Evolutionary conservation across 2,797 vertebrate species (phyloP).

Genomic region (Anableps anableps): DNA sequence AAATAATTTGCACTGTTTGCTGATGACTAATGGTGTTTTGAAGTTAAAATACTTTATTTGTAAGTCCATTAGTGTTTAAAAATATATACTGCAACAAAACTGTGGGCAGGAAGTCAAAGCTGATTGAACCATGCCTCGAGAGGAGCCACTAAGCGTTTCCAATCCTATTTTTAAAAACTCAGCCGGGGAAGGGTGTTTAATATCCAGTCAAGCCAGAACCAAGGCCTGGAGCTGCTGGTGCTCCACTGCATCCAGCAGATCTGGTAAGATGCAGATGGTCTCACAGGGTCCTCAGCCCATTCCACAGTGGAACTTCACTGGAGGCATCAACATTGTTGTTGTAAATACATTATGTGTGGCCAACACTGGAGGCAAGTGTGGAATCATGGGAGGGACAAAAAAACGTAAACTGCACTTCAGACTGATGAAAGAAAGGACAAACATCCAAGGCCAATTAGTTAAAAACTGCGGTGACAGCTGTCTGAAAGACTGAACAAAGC

Average conservation of each 20-base stretch:
- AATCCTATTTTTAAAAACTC: conserved; percentile 76
- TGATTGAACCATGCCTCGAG: conserved; percentile 72
- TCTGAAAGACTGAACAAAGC: conserved; percentile 16
- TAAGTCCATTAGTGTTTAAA: not conserved
- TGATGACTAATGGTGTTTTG: conserved; percentile 37
- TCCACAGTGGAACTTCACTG: conserved; percentile 66
- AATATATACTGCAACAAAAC: conserved; percentile 74
- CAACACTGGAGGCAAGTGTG: conserved; percentile 63
- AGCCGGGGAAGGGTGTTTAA: conserved; percentile 69
- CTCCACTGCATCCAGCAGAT: conserved; percentile 67
- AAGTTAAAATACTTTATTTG: not conserved
- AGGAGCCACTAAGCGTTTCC: conserved; percentile 76
- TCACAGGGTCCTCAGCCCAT: conserved; percentile 46
- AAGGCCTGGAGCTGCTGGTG: conserved; percentile 71
- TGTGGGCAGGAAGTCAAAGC: conserved; percentile 45
- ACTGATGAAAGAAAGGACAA: conserved; percentile 47
- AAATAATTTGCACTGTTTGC: not conserved
- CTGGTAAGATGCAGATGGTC: conserved; percentile 65
- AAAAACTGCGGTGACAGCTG: conserved; percentile 20
- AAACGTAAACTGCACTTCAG: conserved; percentile 52
- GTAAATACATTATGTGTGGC: conserved; percentile 80
- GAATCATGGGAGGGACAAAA: conserved; percentile 60
- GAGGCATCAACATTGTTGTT: conserved; percentile 76
- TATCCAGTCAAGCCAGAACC: conserved; percentile 73
- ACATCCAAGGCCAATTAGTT: conserved; percentile 51